A percentile compares a stretch with the other conserved stretches of the same genome.
Evolutionary conservation across 2,113 vertebrate genomes (phyloP).

Genomic region (Macquaria ambigua): DNA sequence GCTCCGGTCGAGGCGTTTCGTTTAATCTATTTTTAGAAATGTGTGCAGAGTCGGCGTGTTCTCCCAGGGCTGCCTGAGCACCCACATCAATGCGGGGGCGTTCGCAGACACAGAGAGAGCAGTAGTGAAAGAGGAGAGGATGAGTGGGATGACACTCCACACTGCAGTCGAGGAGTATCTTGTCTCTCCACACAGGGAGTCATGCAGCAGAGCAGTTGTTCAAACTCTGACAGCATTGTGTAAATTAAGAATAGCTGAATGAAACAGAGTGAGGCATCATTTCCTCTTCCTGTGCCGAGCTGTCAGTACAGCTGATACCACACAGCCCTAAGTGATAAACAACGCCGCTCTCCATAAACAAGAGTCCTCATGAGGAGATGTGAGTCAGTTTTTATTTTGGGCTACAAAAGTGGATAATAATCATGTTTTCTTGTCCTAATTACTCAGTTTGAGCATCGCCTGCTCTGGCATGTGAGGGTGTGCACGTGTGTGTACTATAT

Average conservation of each 20-base stretch:
- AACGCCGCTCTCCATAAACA: neutral
- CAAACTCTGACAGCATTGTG: constrained; percentile 31
- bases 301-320: neutral
- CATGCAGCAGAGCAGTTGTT: constrained; percentile 29
- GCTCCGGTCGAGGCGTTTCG: constrained; percentile 58
- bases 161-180: constrained; percentile 27
- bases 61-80: constrained; percentile 72
- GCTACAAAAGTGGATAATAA: constrained; percentile 20
- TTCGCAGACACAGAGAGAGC: constrained; percentile 51
- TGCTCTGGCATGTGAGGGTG: constrained; percentile 11
- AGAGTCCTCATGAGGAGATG: neutral
- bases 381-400: constrained; percentile 20
- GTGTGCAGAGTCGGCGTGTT: constrained; percentile 66
- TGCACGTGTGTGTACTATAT: neutral
- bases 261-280: constrained; percentile 7
- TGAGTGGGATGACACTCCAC: constrained; percentile 43
- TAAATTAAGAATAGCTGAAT: constrained; percentile 23
- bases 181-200: neutral
- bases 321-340: constrained; percentile 14
- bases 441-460: constrained; percentile 16
- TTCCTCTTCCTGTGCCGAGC: constrained; percentile 46
- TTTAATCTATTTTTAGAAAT: constrained; percentile 79
- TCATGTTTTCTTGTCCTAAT: constrained; percentile 10
- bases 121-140: constrained; percentile 38
- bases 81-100: constrained; percentile 71